These are phyloP conservation scores for Antrozous pallidus DNA, from an alignment of 2,797 vertebrate genomes.

Conservation along the genomic window DNA sequence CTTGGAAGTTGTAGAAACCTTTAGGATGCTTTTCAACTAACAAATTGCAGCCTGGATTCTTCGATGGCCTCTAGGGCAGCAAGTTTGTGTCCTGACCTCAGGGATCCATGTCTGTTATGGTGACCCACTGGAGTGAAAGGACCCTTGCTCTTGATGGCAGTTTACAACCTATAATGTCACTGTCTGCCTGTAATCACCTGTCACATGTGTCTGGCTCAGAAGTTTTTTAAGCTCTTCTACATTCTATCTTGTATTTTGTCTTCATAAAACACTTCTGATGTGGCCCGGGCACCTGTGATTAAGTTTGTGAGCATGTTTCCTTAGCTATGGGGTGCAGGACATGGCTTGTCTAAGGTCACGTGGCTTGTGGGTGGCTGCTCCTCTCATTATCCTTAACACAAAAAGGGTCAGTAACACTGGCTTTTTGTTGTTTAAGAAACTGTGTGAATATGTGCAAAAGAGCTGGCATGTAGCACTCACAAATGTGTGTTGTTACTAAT, in stretches of 20 bases:
- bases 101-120: not conserved
- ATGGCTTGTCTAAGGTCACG: not conserved
- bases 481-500: not conserved
- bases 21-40: not conserved
- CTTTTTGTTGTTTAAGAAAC: not conserved
- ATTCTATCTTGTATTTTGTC: not conserved
- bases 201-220: not conserved
- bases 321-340: not conserved
- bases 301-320: not conserved
- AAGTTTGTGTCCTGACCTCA: not conserved
- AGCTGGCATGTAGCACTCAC: not conserved
- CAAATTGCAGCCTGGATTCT: not conserved
- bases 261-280: not conserved
- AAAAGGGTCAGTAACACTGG: not conserved
- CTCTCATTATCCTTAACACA: not conserved
- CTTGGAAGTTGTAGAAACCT: not conserved
- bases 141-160: not conserved
- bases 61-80: not conserved
- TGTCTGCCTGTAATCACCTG: not conserved
- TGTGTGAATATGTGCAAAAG: not conserved
- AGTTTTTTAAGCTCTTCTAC: not conserved
- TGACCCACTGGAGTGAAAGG: not conserved
- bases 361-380: not conserved
- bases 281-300: not conserved
- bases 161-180: not conserved